Conservation (phyloP, 2,113 vertebrate species). For the Petaurus breviceps region DNA sequence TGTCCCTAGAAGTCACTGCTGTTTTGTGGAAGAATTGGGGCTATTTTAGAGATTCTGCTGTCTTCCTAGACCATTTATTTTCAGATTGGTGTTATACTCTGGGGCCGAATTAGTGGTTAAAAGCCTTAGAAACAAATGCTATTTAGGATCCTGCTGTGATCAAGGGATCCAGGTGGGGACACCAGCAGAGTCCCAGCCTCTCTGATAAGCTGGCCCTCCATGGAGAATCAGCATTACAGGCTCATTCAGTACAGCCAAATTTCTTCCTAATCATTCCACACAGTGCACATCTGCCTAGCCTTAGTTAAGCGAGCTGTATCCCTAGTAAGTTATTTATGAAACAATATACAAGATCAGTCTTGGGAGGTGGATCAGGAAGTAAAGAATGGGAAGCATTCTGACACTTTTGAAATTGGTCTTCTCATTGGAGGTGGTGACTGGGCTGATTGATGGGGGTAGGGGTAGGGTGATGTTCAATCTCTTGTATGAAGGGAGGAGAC, state of each 20-base stretch:
- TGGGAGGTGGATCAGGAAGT: slow-evolving; percentile 36
- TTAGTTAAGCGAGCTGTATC: slow-evolving; percentile 55
- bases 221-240: slow-evolving; percentile 55
- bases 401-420: not conserved
- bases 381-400: slow-evolving; percentile 36
- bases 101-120: slow-evolving; percentile 76
- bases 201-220: slow-evolving; percentile 37
- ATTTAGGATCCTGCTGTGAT: slow-evolving; percentile 68
- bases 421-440: not conserved
- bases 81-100: slow-evolving; percentile 79
- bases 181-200: slow-evolving; percentile 17
- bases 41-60: slow-evolving; percentile 52
- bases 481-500: not conserved
- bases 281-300: slow-evolving; percentile 60
- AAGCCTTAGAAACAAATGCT: slow-evolving; percentile 76
- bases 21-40: slow-evolving; percentile 13
- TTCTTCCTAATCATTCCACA: not conserved
- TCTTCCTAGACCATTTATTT: slow-evolving; percentile 76
- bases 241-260: slow-evolving; percentile 22
- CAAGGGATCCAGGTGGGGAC: slow-evolving; percentile 70
- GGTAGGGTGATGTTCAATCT: not conserved
- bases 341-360: slow-evolving; percentile 64
- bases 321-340: slow-evolving; percentile 71
- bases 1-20: not conserved
- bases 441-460: not conserved